Evolutionary conservation across 2,888 invertebrate species (phyloP), one percentile per base, ranked within the genome.

Genomic region (Tineola bisselliella): DNA sequence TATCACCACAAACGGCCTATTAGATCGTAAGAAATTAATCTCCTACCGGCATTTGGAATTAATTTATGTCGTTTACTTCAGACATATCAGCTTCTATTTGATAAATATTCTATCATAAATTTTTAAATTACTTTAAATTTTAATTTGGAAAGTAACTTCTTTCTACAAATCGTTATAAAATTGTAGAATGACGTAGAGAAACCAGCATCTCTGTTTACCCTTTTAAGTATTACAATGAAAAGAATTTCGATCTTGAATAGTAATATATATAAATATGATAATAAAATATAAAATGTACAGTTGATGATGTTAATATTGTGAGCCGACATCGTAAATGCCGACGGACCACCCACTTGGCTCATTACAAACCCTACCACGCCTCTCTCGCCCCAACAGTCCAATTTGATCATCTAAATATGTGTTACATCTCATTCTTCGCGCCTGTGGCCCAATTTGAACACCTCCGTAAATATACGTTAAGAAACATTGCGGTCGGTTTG

Each of bases 281-380:
- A 60, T 60, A 18, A 52, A 48, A 33, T 52, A 38, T 18, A n/a
- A 60, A 59, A 30, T 57, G 59, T 33, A 17, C n/a, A 43, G 44
- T 33, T 38, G 75, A 38, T 38, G 25, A 38, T 38, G n/a, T 38
- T 38, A 38, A 38, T 38, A 38, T 12, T 38, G 10, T 12, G 38
- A 38, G 10, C 11, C 25, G n/a, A 38, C 38, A 38, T 38, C 38
- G 38, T 38, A 38, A 38, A 38, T 38, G 38, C 38, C 11, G 10
- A n/a, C 33, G 33, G 84, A 77, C 84, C 84, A 84, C 84, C 82
- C 82, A 82, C 72, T 68, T 66, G 62, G 74, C 69, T 72, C 72
- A 76, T 79, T 76, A 72, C 70, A 62, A 60, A 60, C 38, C 65
- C 65, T 69, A 77, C 78, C 73, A 84, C 81, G 83, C 84, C 71